Evolutionary conservation across 2,797 vertebrate genomes (phyloP).

Genomic region (Champsocephalus gunnari): DNA sequence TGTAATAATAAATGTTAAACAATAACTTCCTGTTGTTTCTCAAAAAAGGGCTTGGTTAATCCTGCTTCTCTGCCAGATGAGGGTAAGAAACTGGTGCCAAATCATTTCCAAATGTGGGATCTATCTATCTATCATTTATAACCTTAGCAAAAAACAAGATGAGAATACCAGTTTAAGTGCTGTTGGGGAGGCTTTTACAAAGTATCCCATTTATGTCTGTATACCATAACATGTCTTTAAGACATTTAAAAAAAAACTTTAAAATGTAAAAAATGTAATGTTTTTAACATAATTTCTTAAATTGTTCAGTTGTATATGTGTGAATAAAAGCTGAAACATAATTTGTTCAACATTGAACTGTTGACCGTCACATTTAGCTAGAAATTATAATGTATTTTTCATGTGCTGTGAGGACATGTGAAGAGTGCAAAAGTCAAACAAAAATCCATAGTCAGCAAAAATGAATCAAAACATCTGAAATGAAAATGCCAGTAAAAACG

Average conservation of each 20-base stretch:
- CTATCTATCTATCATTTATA: too few species aligned
- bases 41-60: slow-evolving; percentile 21
- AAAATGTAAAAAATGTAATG: neutral
- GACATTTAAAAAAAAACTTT: neutral
- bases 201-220: neutral
- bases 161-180: neutral
- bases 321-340: neutral
- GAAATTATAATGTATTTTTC: neutral
- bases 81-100: slow-evolving; percentile 11
- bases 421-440: neutral
- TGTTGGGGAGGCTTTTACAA: neutral
- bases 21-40: neutral
- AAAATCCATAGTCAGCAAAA: neutral
- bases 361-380: neutral
- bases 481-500: too few species aligned
- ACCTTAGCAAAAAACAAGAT: neutral
- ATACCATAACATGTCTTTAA: neutral
- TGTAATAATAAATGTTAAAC: slow-evolving; percentile 16
- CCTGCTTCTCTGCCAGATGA: slow-evolving; percentile 23
- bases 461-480: neutral
- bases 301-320: neutral
- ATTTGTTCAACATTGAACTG: neutral
- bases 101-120: too few species aligned
- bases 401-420: neutral
- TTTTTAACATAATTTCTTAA: neutral